Evolutionary conservation across 2,797 vertebrate species (phyloP).

Genomic region (Pseudochaenichthys georgianus): DNA sequence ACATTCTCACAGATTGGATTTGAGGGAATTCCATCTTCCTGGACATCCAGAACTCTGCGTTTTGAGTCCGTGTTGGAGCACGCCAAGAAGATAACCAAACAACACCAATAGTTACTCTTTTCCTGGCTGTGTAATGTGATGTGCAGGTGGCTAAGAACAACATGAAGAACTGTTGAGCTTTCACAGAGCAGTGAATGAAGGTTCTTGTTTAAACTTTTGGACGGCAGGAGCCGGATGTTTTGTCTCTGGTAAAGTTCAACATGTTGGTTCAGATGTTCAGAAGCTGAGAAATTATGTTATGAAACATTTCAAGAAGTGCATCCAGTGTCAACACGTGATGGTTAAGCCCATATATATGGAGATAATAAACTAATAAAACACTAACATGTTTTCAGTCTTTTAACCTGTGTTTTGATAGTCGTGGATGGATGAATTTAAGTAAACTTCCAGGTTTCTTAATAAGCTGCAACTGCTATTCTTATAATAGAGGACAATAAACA

Average conservation of each 20-base stretch:
- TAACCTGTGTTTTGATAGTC: no score
- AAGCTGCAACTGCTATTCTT: neutral
- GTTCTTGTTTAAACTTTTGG: conserved; percentile 74
- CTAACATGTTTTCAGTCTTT: neutral
- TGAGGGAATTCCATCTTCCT: conserved; percentile 78
- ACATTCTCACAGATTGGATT: conserved; percentile 72
- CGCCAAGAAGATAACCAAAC: conserved; percentile 71
- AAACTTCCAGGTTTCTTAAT: neutral
- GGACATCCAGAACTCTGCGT: conserved; percentile 76
- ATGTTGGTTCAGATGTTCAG: conserved; percentile 55
- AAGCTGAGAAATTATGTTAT: neutral
- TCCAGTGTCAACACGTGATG: neutral
- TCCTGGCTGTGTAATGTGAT: neutral
- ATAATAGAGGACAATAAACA: neutral
- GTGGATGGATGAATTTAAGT: neutral
- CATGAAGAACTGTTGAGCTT: conserved; percentile 57
- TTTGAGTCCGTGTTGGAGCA: conserved; percentile 70
- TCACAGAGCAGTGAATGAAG: conserved; percentile 78
- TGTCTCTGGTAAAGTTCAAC: conserved; percentile 71
- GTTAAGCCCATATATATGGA: neutral
- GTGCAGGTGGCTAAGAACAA: conserved; percentile 13
- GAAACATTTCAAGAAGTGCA: neutral
- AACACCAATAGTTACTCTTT: conserved; percentile 47
- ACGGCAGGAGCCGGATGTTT: conserved; percentile 74
- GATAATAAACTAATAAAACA: neutral